Conservation (phyloP, 2,888 invertebrate species). For the Platerodrilus igneus region DNA sequence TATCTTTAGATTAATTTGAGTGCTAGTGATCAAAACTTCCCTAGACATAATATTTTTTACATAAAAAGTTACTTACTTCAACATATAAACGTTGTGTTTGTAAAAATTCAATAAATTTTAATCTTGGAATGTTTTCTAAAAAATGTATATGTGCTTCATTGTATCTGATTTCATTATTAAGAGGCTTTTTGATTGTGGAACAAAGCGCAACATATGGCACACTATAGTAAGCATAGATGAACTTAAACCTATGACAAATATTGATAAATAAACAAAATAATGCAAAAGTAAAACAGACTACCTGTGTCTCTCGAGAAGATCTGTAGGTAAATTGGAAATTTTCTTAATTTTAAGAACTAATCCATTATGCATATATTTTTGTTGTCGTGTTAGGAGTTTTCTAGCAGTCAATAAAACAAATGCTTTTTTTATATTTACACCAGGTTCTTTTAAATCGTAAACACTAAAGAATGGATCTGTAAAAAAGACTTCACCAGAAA, state of each 20-base stretch:
- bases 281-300: conserved; percentile 8
- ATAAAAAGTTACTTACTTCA: conserved; percentile 27
- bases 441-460: conserved; percentile 21
- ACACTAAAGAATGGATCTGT: conserved; percentile 28
- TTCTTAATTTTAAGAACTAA: conserved; percentile 28
- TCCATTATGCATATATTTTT: conserved; percentile 27
- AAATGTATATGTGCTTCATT: conserved; percentile 31
- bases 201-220: conserved; percentile 23
- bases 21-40: too few relatives aligned
- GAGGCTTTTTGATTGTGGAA: conserved; percentile 18
- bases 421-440: conserved; percentile 11
- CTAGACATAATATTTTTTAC: neutral
- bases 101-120: conserved; percentile 25
- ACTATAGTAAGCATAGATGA: conserved; percentile 25
- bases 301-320: conserved; percentile 23
- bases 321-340: conserved; percentile 28
- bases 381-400: conserved; percentile 25
- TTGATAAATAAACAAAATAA: neutral
- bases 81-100: conserved; percentile 24
- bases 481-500: conserved; percentile 30
- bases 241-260: conserved; percentile 24
- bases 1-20: too few relatives aligned
- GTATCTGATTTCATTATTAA: conserved; percentile 21
- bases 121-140: conserved; percentile 15
- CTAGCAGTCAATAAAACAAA: conserved; percentile 23